Evolutionary conservation across 1,140 invertebrate genomes (phyloP).

Genomic region (Campoletis sonorensis): DNA sequence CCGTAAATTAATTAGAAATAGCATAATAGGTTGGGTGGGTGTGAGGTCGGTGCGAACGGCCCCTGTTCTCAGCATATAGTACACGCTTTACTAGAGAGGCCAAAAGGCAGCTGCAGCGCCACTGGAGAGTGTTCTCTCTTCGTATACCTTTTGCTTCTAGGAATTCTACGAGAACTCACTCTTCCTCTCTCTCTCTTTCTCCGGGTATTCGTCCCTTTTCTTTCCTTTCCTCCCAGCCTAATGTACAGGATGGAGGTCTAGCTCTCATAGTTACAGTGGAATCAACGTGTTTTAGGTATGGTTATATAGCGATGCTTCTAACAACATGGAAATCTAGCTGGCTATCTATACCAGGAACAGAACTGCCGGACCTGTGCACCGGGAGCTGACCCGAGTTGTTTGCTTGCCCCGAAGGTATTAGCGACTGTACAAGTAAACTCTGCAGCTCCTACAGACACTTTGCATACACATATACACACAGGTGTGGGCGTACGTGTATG

Average conservation of each 20-base stretch:
- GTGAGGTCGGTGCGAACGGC: conserved; percentile 30
- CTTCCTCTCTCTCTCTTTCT: neutral
- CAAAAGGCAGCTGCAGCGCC: conserved; percentile 36
- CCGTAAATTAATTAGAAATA: conserved; percentile 65
- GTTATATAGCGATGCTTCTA: conserved; percentile 13
- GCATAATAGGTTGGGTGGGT: conserved; percentile 55
- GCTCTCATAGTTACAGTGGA: conserved; percentile 46
- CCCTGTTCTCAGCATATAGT: conserved; percentile 19
- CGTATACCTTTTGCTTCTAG: conserved; percentile 4
- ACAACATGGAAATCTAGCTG: conserved; percentile 22
- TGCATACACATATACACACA: conserved; percentile 5
- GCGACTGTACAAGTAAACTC: conserved; percentile 51
- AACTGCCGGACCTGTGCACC: conserved; percentile 17
- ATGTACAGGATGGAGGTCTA: conserved; percentile 38
- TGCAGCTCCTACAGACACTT: conserved; percentile 27
- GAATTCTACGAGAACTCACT: neutral
- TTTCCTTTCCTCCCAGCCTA: neutral
- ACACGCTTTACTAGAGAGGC: conserved; percentile 28
- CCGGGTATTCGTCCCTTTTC: neutral
- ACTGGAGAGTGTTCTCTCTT: conserved; percentile 19
- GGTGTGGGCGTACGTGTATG: no score
- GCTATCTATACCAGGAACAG: conserved; percentile 36
- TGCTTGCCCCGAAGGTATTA: conserved; percentile 58
- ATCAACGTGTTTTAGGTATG: conserved; percentile 50
- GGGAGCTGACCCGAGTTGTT: conserved; percentile 56